phyloP scores from a whole-genome alignment of 2,888 invertebrate genomes.

The Agrotis puta region DNA sequence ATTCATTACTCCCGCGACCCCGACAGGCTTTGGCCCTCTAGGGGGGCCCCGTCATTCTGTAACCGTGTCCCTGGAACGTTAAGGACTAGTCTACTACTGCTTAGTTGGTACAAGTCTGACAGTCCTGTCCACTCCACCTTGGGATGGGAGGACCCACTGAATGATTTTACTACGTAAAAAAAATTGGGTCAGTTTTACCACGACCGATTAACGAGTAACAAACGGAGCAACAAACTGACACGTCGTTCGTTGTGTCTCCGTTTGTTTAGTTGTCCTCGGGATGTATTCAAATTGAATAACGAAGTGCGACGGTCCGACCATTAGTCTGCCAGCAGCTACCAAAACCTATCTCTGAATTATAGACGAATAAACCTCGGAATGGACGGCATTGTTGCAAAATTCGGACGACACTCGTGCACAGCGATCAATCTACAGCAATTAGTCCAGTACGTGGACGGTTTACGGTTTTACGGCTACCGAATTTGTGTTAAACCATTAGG shows the following conservation, averaged over 20 bases:
- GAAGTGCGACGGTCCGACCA: conserved; percentile 69
- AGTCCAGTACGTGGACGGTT: conserved; percentile 45
- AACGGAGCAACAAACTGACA: conserved; percentile 38
- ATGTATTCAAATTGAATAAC: conserved; percentile 77
- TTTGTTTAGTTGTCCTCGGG: conserved; percentile 70
- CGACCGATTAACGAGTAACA: conserved; percentile 15
- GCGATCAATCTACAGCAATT: conserved; percentile 59
- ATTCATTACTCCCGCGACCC: no score
- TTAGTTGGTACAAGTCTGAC: no score
- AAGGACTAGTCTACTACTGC: no score
- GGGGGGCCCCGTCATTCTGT: no score
- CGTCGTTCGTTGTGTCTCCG: conserved; percentile 50
- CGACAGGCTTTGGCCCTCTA: no score
- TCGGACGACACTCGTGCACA: conserved; percentile 33
- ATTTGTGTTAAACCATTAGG: conserved; percentile 54
- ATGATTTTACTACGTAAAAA: no score
- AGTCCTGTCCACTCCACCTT: no score
- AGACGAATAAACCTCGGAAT: conserved; percentile 53
- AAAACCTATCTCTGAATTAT: conserved; percentile 57
- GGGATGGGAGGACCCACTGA: no score
- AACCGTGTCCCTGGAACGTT: no score
- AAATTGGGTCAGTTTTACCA: neutral
- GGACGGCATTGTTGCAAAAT: conserved; percentile 53
- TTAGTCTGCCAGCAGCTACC: conserved; percentile 56
- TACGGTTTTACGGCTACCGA: conserved; percentile 54